Conservation (phyloP, 2,797 vertebrate genomes). For the Melanotaenia boesemani region DNA sequence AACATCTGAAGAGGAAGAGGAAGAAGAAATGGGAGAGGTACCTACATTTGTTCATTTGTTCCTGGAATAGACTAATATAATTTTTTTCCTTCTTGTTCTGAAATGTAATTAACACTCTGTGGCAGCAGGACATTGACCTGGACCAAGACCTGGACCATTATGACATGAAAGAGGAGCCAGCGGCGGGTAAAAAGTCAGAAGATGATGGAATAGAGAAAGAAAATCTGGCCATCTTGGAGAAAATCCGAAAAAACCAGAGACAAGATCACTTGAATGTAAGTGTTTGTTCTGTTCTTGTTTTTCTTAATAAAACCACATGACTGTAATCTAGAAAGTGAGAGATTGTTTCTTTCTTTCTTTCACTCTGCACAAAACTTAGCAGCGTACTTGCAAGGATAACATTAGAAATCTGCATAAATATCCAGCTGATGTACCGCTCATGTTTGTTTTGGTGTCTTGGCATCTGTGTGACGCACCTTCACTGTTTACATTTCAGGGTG, state of each 20-base stretch:
- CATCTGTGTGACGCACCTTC: background rate
- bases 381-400: background rate
- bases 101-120: conserved; percentile 26
- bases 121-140: conserved; percentile 89
- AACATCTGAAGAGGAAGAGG: conserved; percentile 96
- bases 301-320: background rate
- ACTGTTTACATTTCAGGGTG: conserved; percentile 86
- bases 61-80: background rate
- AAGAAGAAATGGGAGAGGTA: conserved; percentile 98
- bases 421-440: background rate
- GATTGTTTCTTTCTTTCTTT: background rate
- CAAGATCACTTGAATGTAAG: conserved; percentile 99
- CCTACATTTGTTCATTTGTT: conserved; percentile 14
- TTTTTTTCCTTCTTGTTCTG: conserved; percentile 13
- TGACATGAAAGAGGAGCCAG: conserved; percentile 99
- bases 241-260: conserved; percentile 99
- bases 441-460: background rate
- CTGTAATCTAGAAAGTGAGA: background rate
- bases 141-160: conserved; percentile 96
- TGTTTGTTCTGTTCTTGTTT: conserved; percentile 60
- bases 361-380: background rate
- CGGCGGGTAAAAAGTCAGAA: conserved; percentile 95
- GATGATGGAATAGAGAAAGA: conserved; percentile 99
- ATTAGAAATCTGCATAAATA: background rate
- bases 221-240: conserved; percentile 97